Evolutionary conservation across 2,888 invertebrate species (phyloP), one percentile per base, ranked within the genome.

Genomic region (Sinotaia quadrata): DNA sequence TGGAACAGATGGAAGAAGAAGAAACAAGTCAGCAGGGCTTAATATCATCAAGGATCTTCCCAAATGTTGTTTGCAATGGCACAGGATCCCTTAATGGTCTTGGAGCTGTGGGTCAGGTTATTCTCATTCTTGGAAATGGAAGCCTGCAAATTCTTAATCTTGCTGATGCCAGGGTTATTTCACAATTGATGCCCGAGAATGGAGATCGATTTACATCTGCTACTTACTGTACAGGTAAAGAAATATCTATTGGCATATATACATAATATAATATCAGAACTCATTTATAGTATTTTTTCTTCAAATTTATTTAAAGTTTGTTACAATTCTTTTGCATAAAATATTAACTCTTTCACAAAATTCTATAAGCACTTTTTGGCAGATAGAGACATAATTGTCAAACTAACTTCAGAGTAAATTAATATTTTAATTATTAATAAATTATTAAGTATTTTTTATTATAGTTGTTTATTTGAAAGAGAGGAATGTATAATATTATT

Each of bases 171-270:
- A 91, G 91, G 75, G 91, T 91, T 4, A 88, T 93, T 7, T 92
- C 93, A 0, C 91, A 92, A 73, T 93, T 87, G 21, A 59, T 69
- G n/a, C 81, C 84, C 12, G 78, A 80, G 8, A 77, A 76, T 47
- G 80, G 76, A 12, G 85, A 85, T 52, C 80, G 75, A 82, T 95
- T 95, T 84, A 92, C 94, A 18, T 94, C 95, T 0, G 93, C 93
- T 2, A 93, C 93, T 0, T 96, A 94, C 87, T 96, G 96, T 87
- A 93, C 94, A 69, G 95, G 95, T 89, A 89, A 90, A 91, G 90
- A 29, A 15, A 63, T 47, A 31, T 65, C 57, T 63, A 18, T 37
- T 31, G n/a, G n/a, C 41, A 41, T 41, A 41, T 12, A 41, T 41
- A 41, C 18, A 41, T 18, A 12, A 41, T 10, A 15, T 41, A 41